phyloP scores from a whole-genome alignment of 2,888 invertebrate genomes.

The Thyatira batis region DNA sequence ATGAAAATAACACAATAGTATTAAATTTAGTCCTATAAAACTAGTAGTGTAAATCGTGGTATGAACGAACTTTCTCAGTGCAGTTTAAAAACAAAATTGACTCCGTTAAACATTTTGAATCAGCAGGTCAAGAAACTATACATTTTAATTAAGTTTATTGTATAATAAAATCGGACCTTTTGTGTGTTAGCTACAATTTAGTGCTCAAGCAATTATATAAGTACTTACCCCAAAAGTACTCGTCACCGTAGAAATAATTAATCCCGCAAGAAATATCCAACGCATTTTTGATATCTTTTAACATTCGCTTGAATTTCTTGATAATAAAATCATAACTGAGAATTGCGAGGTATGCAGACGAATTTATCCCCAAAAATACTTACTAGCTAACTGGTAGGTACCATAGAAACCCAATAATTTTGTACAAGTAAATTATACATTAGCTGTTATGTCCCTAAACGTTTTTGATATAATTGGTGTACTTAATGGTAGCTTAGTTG shows the following conservation, averaged over 20 bases:
- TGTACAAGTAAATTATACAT: slow-evolving; percentile 5
- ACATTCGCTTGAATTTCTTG: not conserved
- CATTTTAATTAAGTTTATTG: too few species aligned
- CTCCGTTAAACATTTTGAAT: too few species aligned
- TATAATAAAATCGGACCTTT: too few species aligned
- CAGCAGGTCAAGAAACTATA: too few species aligned
- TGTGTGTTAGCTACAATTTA: too few species aligned
- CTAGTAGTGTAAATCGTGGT: too few species aligned
- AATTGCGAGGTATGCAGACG: not conserved
- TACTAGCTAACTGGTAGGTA: not conserved
- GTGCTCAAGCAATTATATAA: too few species aligned
- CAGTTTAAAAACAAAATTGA: too few species aligned
- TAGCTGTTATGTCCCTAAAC: slow-evolving; percentile 5
- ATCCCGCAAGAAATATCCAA: not conserved
- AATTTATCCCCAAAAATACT: not conserved
- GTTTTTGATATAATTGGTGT: not conserved
- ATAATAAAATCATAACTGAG: not conserved
- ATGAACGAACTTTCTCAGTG: too few species aligned
- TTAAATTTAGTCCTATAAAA: too few species aligned
- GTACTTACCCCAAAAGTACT: not conserved
- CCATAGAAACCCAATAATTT: not conserved
- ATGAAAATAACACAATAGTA: too few species aligned
- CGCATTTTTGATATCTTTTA: not conserved
- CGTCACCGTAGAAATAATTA: not conserved
- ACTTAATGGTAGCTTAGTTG: slow-evolving; percentile 1